Conservation (phyloP, 1,140 invertebrate genomes). For the Myzus persicae region DNA sequence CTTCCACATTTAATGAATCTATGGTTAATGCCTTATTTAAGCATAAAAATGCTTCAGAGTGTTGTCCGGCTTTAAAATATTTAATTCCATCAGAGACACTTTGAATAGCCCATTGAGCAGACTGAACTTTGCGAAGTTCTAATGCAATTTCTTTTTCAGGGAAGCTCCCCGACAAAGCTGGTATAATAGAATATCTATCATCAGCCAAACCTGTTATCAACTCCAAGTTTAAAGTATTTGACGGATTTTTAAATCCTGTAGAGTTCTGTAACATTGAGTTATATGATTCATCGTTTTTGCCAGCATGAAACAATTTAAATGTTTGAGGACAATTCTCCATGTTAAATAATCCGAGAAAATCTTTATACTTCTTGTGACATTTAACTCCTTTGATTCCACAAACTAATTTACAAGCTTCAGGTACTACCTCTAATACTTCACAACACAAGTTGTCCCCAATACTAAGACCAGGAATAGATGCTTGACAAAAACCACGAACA, state of each 20-base stretch:
- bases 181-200: conserved; percentile 60
- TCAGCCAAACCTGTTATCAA: conserved; percentile 43
- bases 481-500: conserved; percentile 73
- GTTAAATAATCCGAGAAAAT: conserved; percentile 79
- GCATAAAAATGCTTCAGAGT: conserved; percentile 93
- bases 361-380: conserved; percentile 62
- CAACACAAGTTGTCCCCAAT: conserved; percentile 86
- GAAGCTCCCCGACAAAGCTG: conserved; percentile 73
- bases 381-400: conserved; percentile 83
- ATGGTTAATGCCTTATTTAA: conserved; percentile 92
- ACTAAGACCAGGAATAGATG: conserved; percentile 76
- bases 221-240: conserved; percentile 39
- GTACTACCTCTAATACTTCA: conserved; percentile 85
- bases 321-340: conserved; percentile 83
- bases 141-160: conserved; percentile 81
- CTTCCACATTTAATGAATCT: conserved; percentile 92
- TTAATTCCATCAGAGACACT: conserved; percentile 92
- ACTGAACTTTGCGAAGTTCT: conserved; percentile 85
- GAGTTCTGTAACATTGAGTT: conserved; percentile 43
- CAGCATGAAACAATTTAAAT: conserved; percentile 74
- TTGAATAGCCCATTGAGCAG: conserved; percentile 90
- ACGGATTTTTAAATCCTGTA: conserved; percentile 45
- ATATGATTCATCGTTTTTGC: conserved; percentile 41
- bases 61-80: conserved; percentile 89
- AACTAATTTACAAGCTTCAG: conserved; percentile 85